Evolutionary conservation across 2,797 vertebrate species (phyloP).

Genomic region (Mastacembelus armatus): DNA sequence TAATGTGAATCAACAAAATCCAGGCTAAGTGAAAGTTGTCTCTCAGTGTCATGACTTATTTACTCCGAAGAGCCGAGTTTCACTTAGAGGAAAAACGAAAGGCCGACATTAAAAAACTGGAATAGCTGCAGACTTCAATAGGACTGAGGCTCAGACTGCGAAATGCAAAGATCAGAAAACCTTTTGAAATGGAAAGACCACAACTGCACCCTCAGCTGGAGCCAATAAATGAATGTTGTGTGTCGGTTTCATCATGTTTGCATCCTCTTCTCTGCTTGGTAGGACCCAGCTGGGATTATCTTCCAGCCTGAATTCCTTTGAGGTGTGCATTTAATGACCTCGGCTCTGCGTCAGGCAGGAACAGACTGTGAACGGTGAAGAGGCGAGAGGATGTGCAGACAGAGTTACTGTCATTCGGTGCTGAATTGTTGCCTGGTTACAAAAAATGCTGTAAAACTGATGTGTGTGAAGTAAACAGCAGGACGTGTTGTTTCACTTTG

Average conservation of each 20-base stretch:
- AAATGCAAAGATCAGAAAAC: no score
- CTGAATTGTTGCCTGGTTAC: conserved; percentile 35
- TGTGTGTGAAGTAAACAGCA: conserved; percentile 9
- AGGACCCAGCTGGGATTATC: no score
- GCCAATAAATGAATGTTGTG: no score
- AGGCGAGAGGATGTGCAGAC: no score
- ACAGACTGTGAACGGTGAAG: conserved; percentile 3
- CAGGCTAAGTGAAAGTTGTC: conserved; percentile 27
- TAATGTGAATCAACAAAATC: not conserved
- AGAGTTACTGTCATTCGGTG: conserved; percentile 8
- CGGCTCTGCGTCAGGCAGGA: conserved; percentile 15
- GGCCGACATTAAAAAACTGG: not conserved
- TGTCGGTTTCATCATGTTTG: no score
- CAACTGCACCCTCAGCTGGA: no score
- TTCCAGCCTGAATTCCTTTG: no score
- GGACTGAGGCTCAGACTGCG: no score
- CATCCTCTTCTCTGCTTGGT: no score
- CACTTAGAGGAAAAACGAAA: no score
- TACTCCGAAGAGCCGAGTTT: conserved; percentile 13
- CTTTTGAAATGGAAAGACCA: no score
- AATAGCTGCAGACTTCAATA: not conserved
- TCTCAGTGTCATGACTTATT: conserved; percentile 59
- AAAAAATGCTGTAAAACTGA: not conserved
- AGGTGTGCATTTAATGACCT: no score
- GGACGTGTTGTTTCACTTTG: conserved; percentile 13